phyloP scores from a whole-genome alignment of 30 jellyfish, hydroid and myxozoan species.

The Turritopsis rubra region DNA sequence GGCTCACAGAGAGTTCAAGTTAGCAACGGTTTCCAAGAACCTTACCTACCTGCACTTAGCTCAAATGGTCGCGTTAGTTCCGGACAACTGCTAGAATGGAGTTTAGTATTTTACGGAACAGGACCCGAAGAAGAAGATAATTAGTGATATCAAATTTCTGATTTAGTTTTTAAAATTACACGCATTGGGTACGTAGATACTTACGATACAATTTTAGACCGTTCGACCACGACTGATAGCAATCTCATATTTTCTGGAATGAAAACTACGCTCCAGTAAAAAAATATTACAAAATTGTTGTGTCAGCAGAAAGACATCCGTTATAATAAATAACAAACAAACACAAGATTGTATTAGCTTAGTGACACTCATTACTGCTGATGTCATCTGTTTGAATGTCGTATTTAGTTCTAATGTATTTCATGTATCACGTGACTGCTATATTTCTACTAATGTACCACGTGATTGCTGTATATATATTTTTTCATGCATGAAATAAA shows the following conservation, averaged over 20 bases:
- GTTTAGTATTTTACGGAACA: conserved; percentile 83
- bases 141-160: not conserved
- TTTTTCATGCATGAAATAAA: not conserved
- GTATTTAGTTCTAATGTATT: too few relatives aligned
- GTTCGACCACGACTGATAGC: not conserved
- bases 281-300: not conserved
- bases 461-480: not conserved
- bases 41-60: conserved; percentile 71
- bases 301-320: not conserved
- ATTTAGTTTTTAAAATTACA: not conserved
- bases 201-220: not conserved
- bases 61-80: conserved; percentile 76
- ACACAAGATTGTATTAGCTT: too few relatives aligned
- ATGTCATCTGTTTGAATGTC: too few relatives aligned
- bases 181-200: not conserved
- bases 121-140: conserved; percentile 95
- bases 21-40: conserved; percentile 97
- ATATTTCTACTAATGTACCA: not conserved
- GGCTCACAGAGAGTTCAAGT: conserved; percentile 99
- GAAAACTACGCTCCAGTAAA: not conserved
- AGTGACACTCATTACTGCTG: too few relatives aligned
- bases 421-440: not conserved
- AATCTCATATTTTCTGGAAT: not conserved
- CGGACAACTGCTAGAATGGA: conserved; percentile 97
- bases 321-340: not conserved